Evolutionary conservation across 1,140 invertebrate genomes (phyloP), one percentile per base, ranked within the genome.

Genomic region (Leptinotarsa lineolata): DNA sequence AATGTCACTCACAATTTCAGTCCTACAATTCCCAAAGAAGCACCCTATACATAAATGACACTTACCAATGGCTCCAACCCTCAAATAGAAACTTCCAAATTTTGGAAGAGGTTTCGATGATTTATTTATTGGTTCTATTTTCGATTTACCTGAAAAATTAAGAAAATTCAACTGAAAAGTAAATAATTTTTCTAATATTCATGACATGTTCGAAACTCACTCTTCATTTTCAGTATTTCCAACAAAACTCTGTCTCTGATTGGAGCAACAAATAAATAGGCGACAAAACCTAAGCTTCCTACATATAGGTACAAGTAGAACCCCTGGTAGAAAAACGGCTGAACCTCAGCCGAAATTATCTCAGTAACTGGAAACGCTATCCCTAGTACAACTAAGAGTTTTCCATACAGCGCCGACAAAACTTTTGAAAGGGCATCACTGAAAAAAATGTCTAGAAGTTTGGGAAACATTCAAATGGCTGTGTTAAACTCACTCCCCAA

Each of bases 231-330:
- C 15, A 54, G 0, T 0, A 87, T 80, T 82, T 74, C 83, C 85
- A 24, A 85, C 1, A 89, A 81, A 15, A 88, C 87, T 74, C 88
- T 88, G 78, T 91, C 88, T 21, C 88, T 87, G 4, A 94, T 84
- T 39, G 94, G 84, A 71, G 91, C 93, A 2, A 90, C 88, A 81
- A 94, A 94, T 82, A 94, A 91, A 79, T 93, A 93, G 68, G 93
- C 86, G n/a, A 96, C 89, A 84, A 95, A 96, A 11, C 89, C 76
- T 6, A 96, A 90, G 76, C 92, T 94, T 46, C 90, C 89, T 48
- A 91, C 82, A 81, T 95, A 95, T 54, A 96, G 85, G 81, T 94
- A 96, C 18, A 95, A 85, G 83, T 95, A 95, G 83, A 95, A 95
- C 22, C 91, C 92, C 92, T 95, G 87, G 80, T 92, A 90, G 78